Evolutionary conservation across 2,888 invertebrate genomes (phyloP).

Genomic region (Eupithecia centaureata): DNA sequence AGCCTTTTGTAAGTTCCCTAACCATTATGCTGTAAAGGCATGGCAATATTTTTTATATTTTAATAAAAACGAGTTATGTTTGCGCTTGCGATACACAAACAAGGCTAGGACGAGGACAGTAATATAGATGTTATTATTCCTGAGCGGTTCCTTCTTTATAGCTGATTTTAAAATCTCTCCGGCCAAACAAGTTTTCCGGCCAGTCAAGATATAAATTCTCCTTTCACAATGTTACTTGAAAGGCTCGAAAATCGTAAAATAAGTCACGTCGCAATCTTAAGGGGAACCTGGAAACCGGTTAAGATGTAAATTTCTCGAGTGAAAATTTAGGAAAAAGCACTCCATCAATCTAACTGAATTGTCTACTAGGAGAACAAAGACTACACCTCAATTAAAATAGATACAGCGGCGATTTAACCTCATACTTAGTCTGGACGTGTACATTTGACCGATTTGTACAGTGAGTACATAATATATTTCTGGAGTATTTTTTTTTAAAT

Average conservation of each 20-base stretch:
- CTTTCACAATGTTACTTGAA: not conserved
- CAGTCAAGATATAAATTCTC: not conserved
- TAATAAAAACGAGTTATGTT: not conserved
- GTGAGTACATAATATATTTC: no score
- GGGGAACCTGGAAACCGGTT: not conserved
- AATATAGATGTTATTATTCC: not conserved
- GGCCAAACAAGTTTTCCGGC: not conserved
- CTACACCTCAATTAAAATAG: no score
- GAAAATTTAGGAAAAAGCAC: not conserved
- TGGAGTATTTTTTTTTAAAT: no score
- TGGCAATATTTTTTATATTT: not conserved
- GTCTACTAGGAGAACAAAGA: not conserved
- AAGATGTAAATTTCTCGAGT: conserved; percentile 3
- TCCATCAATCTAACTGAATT: not conserved
- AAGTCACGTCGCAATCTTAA: not conserved
- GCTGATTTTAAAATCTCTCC: not conserved
- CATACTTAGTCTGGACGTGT: no score
- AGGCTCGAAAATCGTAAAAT: not conserved
- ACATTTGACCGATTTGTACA: no score
- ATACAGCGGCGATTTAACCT: no score
- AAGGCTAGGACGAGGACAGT: not conserved
- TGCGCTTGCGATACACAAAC: not conserved
- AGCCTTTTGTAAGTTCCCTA: no score
- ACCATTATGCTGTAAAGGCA: not conserved
- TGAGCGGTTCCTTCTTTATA: not conserved